These are phyloP conservation scores for Actinopyga echinites DNA, from an alignment of 53 echinoderm and acorn worm species.

Conservation along the genomic window DNA sequence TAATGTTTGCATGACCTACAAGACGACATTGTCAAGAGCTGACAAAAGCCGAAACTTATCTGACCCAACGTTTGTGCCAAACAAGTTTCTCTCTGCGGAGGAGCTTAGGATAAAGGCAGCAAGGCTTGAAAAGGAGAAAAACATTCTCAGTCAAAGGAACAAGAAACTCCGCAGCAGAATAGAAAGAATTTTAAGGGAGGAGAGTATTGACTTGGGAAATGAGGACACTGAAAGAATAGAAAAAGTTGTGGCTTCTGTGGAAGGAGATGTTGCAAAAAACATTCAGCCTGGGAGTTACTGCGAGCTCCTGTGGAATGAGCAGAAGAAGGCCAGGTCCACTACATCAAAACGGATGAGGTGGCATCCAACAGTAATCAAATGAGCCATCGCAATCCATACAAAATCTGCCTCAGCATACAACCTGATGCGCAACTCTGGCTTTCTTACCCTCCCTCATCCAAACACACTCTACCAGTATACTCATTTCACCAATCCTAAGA, in stretches of 20 bases:
- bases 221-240: neutral
- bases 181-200: neutral
- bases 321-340: neutral
- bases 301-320: constrained; percentile 42
- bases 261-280: neutral
- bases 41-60: neutral
- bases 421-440: constrained; percentile 35
- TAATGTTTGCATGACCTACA: neutral
- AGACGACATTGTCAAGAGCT: neutral
- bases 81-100: neutral
- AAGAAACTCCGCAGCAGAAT: neutral
- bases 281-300: neutral
- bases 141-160: neutral
- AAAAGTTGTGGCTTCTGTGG: neutral
- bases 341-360: constrained; percentile 39
- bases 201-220: neutral
- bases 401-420: constrained; percentile 49
- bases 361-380: constrained; percentile 53
- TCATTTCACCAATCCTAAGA: constrained; percentile 6
- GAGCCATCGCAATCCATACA: constrained; percentile 41
- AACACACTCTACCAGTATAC: constrained; percentile 40
- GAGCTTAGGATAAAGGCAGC: neutral
- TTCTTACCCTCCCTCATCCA: constrained; percentile 34
- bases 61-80: neutral
- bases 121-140: neutral